Base-by-base conservation (phyloP, 2,113 vertebrate genomes). In the Corythornis cristatus region DNA sequence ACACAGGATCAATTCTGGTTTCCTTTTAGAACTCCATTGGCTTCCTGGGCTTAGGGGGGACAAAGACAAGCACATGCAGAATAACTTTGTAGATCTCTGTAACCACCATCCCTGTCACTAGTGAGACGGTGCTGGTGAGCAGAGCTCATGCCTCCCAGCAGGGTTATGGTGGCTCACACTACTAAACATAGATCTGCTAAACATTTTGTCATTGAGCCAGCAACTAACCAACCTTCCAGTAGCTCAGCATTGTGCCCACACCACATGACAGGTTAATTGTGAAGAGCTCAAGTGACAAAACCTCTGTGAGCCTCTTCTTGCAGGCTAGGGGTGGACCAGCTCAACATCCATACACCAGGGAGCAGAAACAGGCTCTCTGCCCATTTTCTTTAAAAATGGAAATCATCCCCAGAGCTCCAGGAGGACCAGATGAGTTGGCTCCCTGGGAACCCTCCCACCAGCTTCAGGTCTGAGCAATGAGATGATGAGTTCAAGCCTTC, bases 21-120 rank as follows among this genome's bases (percentile, higher is more conserved):
- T 58, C 35, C 51, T 79, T 18, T 25, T 74, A 19, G 9, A 23
- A 12, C 31, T 26, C 6, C 2, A 0, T 8, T 25, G 37, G 22
- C 13, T 37, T 75, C 29, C 46, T 20, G 60, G 20, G 16, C 18
- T n/a, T 20, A 33, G 15, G 6, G 75, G 12, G 17, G 31, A 37
- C 43, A 54, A 25, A 62, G 40, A 45, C 0, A 0, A 50, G 40
- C 12, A 74, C 54, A 17, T 6, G 37, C 31, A 84, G 46, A 28
- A 7, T 6, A 77, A 7, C 28, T 15, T 4, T 2, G n/a, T 2
- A 85, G 45, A 45, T 45, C 42, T 33, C 50, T 0, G 0, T 61
- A 62, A 75, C 22, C 0, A 1, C 43, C 1, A 2, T 6, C 37
- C 2, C 0, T 7, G 3, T 2, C n/a, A 19, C 31, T 62, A 46